A percentile compares a stretch with the other conserved stretches of the same genome.
phyloP scores from a whole-genome alignment of 2,113 vertebrate genomes.

The Sorex fumeus region DNA sequence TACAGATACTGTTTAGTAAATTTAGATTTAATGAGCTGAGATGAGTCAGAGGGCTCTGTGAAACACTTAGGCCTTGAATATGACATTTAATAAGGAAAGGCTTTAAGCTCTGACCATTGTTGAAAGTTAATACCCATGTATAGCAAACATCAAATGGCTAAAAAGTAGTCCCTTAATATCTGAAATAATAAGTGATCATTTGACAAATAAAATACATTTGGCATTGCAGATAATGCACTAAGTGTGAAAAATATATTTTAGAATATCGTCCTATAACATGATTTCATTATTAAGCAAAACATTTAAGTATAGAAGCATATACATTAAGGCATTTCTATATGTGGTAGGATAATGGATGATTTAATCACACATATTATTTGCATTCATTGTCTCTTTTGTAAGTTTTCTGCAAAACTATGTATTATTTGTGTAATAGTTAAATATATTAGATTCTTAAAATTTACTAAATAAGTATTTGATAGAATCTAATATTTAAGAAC shows the following conservation, averaged over 20 bases:
- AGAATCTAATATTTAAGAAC: too few species aligned
- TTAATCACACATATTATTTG: slow-evolving; percentile 45
- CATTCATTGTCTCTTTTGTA: background rate
- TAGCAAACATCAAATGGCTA: slow-evolving; percentile 73
- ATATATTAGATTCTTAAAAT: slow-evolving; percentile 32
- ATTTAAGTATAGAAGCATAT: slow-evolving; percentile 43
- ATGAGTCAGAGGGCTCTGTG: slow-evolving; percentile 57
- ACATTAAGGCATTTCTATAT: slow-evolving; percentile 42
- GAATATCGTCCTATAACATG: slow-evolving; percentile 17
- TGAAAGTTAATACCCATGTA: slow-evolving; percentile 67
- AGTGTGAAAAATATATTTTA: slow-evolving; percentile 65
- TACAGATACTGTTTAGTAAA: slow-evolving; percentile 63
- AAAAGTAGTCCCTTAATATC: slow-evolving; percentile 69
- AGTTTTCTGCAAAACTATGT: slow-evolving; percentile 23
- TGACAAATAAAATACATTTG: slow-evolving; percentile 77
- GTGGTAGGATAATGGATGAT: slow-evolving; percentile 18
- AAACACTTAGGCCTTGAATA: slow-evolving; percentile 58
- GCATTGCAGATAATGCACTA: slow-evolving; percentile 66
- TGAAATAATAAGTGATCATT: slow-evolving; percentile 69
- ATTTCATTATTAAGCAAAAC: slow-evolving; percentile 52
- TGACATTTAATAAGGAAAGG: slow-evolving; percentile 59
- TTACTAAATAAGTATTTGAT: slow-evolving; percentile 21
- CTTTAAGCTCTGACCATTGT: slow-evolving; percentile 61
- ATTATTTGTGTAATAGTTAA: slow-evolving; percentile 44
- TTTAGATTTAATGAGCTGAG: slow-evolving; percentile 61